Conservation (phyloP, 2,888 invertebrate species). For the Hyalella azteca region DNA sequence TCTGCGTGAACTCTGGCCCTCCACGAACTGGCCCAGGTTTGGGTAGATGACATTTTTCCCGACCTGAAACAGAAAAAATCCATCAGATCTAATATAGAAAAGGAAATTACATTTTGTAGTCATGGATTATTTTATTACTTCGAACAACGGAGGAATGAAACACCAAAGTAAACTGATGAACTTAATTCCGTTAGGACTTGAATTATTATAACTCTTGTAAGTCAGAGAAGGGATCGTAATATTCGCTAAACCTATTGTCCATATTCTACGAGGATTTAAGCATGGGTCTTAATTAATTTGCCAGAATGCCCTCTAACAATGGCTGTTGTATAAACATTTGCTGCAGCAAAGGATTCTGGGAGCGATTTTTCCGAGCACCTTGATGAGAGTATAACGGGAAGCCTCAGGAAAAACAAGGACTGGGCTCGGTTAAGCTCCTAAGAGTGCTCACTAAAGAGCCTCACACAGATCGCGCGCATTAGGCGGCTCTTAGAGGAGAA, state of each 20-base stretch:
- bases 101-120: too few relatives aligned
- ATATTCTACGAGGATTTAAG: too few relatives aligned
- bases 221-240: too few relatives aligned
- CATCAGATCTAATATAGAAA: neutral
- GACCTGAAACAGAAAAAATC: conserved; percentile 48
- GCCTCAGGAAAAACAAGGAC: neutral
- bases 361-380: neutral
- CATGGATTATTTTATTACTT: too few relatives aligned
- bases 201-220: too few relatives aligned
- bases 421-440: neutral
- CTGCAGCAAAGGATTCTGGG: neutral
- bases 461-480: neutral
- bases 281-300: neutral
- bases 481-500: too few relatives aligned
- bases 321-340: neutral
- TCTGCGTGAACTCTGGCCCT: conserved; percentile 56
- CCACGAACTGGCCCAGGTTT: conserved; percentile 57
- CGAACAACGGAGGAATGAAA: too few relatives aligned
- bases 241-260: too few relatives aligned
- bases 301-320: neutral
- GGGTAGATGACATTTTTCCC: conserved; percentile 58
- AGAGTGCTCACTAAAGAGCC: neutral
- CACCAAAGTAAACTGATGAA: too few relatives aligned
- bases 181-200: too few relatives aligned
- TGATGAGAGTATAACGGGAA: neutral